Base-by-base conservation (phyloP, 2,113 vertebrate species). In the Bubo blakistoni region DNA sequence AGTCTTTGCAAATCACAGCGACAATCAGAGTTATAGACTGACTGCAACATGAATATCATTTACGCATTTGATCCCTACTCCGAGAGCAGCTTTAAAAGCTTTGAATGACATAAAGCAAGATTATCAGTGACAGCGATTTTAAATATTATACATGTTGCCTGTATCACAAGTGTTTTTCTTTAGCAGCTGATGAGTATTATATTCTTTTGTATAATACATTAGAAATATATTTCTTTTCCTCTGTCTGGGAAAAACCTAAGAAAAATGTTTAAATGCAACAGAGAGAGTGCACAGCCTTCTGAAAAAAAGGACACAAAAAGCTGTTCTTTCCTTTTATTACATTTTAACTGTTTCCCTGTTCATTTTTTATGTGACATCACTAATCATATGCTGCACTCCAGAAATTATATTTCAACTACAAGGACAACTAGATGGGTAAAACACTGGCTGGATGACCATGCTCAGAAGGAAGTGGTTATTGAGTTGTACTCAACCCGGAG, bases 21-120 rank as follows among this genome's bases (percentile, higher is more conserved):
- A 84, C 72, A 92, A 73, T 96, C 84, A 91, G 82, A 96, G 76
- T 91, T 96, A 82, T n/a, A 97, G 55, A 81, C 66, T 73, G 88
- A 54, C 81, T 92, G 61, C 57, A 95, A 91, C 65, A 73, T 76
- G 90, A 97, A 97, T 94, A 96, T 94, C 81, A 90, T 91, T 91
- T 93, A 87, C 0, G 1, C 69, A 71, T 92, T 95, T 92, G 65
- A 94, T 94, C 82, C 81, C 88, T 73, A 67, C 92, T 90, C 52
- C 46, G 88, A 84, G 34, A 94, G 73, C 88, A 58, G 89, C 44
- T 91, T 96, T 85, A 92, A 69, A 74, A 65, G 40, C 44, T 59
- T 29, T 93, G 92, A 95, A 69, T 93, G 92, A 62, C 89, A 95
- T 58, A 63, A 96, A 96, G 81, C 4, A 76, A 95, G 88, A 96